phyloP scores from a whole-genome alignment of 1,140 invertebrate genomes.

The Chymomyza costata region DNA sequence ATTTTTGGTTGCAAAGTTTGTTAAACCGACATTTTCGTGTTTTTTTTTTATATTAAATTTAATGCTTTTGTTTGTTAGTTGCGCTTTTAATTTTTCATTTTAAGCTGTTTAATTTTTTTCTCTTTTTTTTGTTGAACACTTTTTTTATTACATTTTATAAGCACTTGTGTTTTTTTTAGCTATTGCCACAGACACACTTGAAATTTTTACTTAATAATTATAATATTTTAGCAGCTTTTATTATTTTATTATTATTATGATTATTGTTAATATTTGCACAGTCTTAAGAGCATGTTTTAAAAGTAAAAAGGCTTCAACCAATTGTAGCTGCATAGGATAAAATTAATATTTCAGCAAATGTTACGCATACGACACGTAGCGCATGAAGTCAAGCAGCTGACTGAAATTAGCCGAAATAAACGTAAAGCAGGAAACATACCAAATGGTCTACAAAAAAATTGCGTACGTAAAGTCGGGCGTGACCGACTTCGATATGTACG shows the following conservation, averaged over 20 bases:
- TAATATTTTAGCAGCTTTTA: constrained; percentile 16
- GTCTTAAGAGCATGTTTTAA: constrained; percentile 47
- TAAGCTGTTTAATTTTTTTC: constrained; percentile 55
- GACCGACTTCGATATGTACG: too few relatives aligned
- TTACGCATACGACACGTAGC: constrained; percentile 63
- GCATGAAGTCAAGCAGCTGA: constrained; percentile 47
- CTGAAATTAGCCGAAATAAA: constrained; percentile 37
- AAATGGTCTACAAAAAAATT: too few relatives aligned
- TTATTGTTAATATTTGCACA: constrained; percentile 52
- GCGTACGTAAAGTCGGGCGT: too few relatives aligned
- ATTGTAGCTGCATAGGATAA: constrained; percentile 27
- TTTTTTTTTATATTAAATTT: constrained; percentile 1
- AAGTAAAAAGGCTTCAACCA: constrained; percentile 33
- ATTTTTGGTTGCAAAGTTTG: too few relatives aligned
- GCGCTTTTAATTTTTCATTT: constrained; percentile 40
- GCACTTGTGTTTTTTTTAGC: constrained; percentile 11
- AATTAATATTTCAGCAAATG: constrained; percentile 6
- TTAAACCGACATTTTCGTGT: too few relatives aligned
- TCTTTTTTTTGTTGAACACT: constrained; percentile 35
- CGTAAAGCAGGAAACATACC: constrained; percentile 11
- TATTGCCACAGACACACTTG: too few relatives aligned
- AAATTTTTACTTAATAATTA: too few relatives aligned
- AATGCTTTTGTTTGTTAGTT: constrained; percentile 8
- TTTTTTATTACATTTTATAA: constrained; percentile 20
- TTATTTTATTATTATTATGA: constrained; percentile 16